A percentile compares a stretch with the other conserved stretches of the same genome.
Evolutionary conservation across 2,113 vertebrate species (phyloP).

Genomic region (Clupea harengus): DNA sequence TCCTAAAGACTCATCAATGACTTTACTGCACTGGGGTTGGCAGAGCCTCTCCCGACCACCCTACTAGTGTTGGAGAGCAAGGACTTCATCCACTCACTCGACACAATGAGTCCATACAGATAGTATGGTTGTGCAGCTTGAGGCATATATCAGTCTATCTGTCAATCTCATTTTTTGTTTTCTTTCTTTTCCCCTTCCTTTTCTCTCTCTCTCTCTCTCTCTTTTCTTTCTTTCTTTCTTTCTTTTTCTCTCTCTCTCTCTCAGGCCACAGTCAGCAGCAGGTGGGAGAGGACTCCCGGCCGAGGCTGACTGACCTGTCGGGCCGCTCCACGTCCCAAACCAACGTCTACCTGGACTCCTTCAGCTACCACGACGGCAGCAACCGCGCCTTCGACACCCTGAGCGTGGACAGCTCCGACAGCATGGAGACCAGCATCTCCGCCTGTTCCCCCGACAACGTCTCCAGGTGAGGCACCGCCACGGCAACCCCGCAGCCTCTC

Average conservation of each 20-base stretch:
- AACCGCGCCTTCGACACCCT: conserved; percentile 84
- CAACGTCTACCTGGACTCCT: conserved; percentile 87
- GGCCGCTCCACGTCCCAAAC: conserved; percentile 85
- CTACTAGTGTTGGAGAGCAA: not conserved
- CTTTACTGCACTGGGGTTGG: not conserved
- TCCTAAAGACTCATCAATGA: not conserved
- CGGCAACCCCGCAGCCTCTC: no score
- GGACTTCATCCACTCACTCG: not conserved
- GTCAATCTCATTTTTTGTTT: not conserved
- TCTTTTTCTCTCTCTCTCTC: conserved; percentile 27
- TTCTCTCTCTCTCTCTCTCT: not conserved
- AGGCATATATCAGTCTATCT: not conserved
- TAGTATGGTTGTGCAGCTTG: not conserved
- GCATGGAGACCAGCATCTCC: conserved; percentile 95
- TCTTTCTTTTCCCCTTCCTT: not conserved
- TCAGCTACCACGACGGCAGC: conserved; percentile 79
- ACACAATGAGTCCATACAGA: not conserved
- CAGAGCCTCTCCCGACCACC: not conserved
- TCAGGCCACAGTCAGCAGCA: conserved; percentile 79
- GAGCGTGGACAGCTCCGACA: conserved; percentile 91
- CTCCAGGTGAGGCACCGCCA: conserved; percentile 77
- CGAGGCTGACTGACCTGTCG: conserved; percentile 73
- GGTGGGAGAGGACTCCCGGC: conserved; percentile 71
- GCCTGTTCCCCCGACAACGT: conserved; percentile 95
- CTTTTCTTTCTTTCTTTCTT: not conserved